phyloP scores from a whole-genome alignment of 1,140 invertebrate genomes.

The Eumaeus atala region DNA sequence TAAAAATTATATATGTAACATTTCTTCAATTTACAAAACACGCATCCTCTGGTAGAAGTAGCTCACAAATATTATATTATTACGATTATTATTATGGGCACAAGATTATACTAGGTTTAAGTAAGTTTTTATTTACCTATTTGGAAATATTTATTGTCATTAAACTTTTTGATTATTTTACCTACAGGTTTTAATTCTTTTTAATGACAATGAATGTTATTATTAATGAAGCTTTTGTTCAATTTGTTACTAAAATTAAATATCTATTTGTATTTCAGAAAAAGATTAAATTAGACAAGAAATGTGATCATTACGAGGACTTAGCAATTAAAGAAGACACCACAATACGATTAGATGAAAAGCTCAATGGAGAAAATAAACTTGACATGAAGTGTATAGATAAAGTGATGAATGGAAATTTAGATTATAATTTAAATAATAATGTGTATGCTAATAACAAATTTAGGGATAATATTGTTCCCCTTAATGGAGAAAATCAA shows the following conservation, averaged over 20 bases:
- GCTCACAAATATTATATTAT: no score
- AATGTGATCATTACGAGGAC: background rate
- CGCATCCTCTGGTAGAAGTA: no score
- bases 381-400: conserved; percentile 2
- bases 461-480: conserved; percentile 18
- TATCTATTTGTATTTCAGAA: conserved; percentile 14
- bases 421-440: conserved; percentile 17
- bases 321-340: background rate
- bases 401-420: background rate
- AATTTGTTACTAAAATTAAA: no score
- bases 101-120: no score
- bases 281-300: conserved; percentile 19
- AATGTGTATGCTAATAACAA: conserved; percentile 8
- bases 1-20: no score
- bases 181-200: no score
- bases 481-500: conserved; percentile 13
- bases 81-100: no score
- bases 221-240: background rate
- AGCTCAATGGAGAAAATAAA: conserved; percentile 8
- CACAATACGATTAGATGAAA: background rate
- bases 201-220: no score
- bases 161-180: no score
- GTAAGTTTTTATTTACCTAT: no score
- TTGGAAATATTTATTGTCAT: no score
- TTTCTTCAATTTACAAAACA: no score